Percentiles rank a stretch among this genome's conserved stretches.
Conservation (phyloP, 2,888 invertebrate genomes). For the Creontiades dilutus region DNA sequence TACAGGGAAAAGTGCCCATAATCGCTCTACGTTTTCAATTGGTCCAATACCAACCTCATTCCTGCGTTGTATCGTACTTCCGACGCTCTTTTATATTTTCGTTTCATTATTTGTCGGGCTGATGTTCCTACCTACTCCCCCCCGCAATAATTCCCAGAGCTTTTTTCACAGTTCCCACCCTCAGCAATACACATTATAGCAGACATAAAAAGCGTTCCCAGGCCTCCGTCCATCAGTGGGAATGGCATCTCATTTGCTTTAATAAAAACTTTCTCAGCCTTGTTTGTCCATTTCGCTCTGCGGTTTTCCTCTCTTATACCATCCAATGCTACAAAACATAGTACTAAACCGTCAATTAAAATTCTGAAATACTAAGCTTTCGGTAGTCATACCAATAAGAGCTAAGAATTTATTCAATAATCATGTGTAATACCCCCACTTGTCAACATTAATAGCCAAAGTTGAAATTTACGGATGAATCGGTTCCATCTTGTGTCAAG, state of each 20-base stretch:
- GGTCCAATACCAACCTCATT: not conserved
- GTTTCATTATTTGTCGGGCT: not conserved
- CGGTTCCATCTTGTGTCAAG: no score
- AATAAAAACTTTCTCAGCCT: slow-evolving; percentile 15
- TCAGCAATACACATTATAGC: not conserved
- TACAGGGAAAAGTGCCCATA: not conserved
- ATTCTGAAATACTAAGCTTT: not conserved
- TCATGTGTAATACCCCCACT: no score
- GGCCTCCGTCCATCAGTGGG: slow-evolving; percentile 10
- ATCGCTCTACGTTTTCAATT: not conserved
- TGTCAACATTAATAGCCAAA: no score
- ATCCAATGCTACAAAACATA: not conserved
- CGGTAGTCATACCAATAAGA: no score
- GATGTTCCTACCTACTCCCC: not conserved
- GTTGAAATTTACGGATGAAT: no score
- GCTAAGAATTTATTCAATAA: no score
- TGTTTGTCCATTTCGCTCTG: not conserved
- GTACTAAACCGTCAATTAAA: not conserved
- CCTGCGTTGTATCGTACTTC: not conserved
- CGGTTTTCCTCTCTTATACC: not conserved
- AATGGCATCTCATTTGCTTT: slow-evolving; percentile 20
- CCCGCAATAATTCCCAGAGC: not conserved
- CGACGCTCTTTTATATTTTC: not conserved
- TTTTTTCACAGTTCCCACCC: not conserved
- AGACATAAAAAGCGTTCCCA: not conserved